phyloP scores from a whole-genome alignment of 2,888 invertebrate species.

The Sthenelais limicola region DNA sequence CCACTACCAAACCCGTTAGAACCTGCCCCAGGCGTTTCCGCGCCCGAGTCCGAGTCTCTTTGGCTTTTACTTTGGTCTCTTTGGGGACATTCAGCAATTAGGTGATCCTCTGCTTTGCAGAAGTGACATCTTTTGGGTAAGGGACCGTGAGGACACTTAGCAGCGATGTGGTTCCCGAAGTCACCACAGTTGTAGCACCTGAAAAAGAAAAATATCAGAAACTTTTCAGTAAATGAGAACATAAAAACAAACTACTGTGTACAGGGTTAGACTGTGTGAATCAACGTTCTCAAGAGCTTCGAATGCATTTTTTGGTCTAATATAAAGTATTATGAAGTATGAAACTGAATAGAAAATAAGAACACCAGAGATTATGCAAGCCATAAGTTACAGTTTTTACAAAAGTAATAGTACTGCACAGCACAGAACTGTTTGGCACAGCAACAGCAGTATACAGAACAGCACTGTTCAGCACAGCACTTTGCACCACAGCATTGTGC shows the following conservation, averaged over 20 bases:
- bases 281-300: too few species aligned
- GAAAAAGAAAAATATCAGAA: conserved; percentile 52
- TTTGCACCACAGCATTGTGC: too few species aligned
- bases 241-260: not conserved
- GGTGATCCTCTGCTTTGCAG: conserved; percentile 89
- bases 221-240: not conserved
- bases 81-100: conserved; percentile 90
- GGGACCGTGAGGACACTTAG: conserved; percentile 89
- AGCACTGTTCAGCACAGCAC: too few species aligned
- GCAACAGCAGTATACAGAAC: too few species aligned
- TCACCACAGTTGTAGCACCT: conserved; percentile 95
- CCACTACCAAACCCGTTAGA: not conserved
- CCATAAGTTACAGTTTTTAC: too few species aligned
- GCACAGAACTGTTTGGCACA: too few species aligned
- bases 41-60: conserved; percentile 30
- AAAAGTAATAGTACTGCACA: too few species aligned
- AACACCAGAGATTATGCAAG: too few species aligned
- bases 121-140: conserved; percentile 93
- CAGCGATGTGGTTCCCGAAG: conserved; percentile 92
- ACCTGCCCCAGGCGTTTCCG: conserved; percentile 20
- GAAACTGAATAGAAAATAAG: too few species aligned
- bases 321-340: too few species aligned
- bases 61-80: conserved; percentile 25
- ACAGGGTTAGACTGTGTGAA: too few species aligned
- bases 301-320: too few species aligned